These are phyloP conservation scores for Meleagris gallopavo DNA, from an alignment of 2,113 vertebrate genomes.

Conservation along the genomic window DNA sequence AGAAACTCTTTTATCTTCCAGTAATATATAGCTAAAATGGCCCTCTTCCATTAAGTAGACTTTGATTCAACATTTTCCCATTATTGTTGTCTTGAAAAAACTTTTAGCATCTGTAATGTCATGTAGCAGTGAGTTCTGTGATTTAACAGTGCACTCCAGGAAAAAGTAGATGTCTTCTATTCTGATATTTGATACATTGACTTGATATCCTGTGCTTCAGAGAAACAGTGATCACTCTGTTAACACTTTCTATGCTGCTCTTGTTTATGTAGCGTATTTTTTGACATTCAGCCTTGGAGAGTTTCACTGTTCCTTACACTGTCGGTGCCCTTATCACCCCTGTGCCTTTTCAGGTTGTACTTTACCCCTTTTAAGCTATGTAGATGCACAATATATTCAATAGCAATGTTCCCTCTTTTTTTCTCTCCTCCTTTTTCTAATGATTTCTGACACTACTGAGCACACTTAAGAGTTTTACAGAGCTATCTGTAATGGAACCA, in stretches of 20 bases:
- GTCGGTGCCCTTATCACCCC: background rate
- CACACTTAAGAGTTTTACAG: background rate
- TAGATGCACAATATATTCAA: background rate
- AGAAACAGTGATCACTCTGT: background rate
- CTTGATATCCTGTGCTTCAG: background rate
- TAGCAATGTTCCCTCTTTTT: background rate
- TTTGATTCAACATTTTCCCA: background rate
- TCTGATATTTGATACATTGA: background rate
- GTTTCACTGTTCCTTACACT: background rate
- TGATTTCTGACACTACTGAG: fast-evolving
- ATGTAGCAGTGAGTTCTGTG: background rate
- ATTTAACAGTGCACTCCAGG: fast-evolving
- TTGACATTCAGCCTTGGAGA: background rate
- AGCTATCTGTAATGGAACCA: background rate
- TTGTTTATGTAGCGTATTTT: background rate
- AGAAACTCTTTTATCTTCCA: fast-evolving
- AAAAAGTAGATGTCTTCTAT: background rate
- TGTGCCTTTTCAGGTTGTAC: background rate
- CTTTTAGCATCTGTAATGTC: background rate
- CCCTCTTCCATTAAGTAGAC: background rate
- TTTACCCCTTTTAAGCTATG: background rate
- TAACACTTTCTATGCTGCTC: background rate
- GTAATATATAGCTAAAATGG: background rate
- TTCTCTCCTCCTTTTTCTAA: background rate
- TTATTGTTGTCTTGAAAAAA: background rate